Base-by-base conservation (phyloP, 1,140 invertebrate species). In the Caenorhabditis briggsae region DNA sequence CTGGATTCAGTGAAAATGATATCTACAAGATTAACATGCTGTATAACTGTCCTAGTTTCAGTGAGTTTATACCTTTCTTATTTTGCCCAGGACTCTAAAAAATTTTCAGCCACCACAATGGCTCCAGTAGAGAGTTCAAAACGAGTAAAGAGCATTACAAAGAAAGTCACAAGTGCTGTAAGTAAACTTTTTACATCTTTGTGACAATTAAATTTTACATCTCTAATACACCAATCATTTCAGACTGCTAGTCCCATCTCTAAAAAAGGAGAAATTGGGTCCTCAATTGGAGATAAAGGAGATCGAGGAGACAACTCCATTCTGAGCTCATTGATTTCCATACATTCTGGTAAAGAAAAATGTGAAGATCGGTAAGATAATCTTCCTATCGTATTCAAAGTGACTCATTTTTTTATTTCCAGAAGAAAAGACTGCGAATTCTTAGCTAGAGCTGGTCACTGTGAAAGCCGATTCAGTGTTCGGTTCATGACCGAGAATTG, bases 1-100 rank as follows among this genome's bases (percentile, higher is more conserved):
- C 88, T 8, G 92, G 90, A 5, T 90, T 93, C 70, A 93, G 92
- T 86, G 82, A 83, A 23, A 88, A 87, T 48, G 89, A 90, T 84
- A 53, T 90, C 2, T 89, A 88, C 48, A 90, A 90, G 59, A 89
- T 90, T 43, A 90, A 89, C 50, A 89, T 89, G 64, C 64, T 90
- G 5, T 90, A 90, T 55, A 87, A 85, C 23, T 90, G 89, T 64
- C 84, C 89, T 7, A 82, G 83, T 85, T 56, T 87, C 18, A 82
- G 89, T 90, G 20, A 85, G 64, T 83, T 14, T 65, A 2, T 2
- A 33, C 33, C 50, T 58, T 58, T 2, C n/a, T n/a, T n/a, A n/a
- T 6, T 20, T 12, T 2, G 23, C 6, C 12, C 1, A 20, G 6
- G 7, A 9, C 12, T 12, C 11, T 33, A 25, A 25, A 0, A 25